Percentiles rank a stretch among this genome's conserved stretches.
Evolutionary conservation across 1,140 invertebrate genomes (phyloP).

Genomic region (Stegodyphus mimosarum): DNA sequence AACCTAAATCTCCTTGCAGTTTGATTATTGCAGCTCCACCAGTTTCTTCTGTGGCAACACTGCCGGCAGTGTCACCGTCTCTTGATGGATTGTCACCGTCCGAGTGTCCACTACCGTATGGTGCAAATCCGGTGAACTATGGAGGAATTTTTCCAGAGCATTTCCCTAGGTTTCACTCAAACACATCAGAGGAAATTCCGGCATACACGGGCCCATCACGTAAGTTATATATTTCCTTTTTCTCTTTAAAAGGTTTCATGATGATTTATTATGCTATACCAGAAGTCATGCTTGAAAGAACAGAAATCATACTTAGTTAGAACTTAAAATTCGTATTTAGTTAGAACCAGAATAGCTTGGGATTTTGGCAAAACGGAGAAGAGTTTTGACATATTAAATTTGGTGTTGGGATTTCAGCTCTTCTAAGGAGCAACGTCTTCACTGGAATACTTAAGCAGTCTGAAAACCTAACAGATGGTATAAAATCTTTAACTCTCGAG

Average conservation of each 20-base stretch:
- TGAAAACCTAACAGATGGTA: no score
- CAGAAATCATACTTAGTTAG: no score
- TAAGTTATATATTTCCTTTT: neutral
- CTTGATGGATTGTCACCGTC: neutral
- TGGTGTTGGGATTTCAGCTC: no score
- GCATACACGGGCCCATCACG: neutral
- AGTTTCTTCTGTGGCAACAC: neutral
- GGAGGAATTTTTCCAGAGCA: constrained; percentile 13
- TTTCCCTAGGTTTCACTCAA: constrained; percentile 12
- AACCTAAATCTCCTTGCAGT: constrained; percentile 47
- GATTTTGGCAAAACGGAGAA: no score
- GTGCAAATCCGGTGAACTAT: neutral
- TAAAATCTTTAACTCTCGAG: no score
- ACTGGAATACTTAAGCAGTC: no score
- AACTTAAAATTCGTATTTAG: no score
- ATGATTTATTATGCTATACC: no score
- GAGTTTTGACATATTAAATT: no score
- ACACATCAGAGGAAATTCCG: constrained; percentile 12
- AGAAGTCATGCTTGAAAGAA: no score
- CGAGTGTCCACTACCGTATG: neutral
- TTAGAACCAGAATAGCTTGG: no score
- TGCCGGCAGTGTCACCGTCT: neutral
- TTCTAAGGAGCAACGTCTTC: no score
- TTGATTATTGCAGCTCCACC: constrained; percentile 3
- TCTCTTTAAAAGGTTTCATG: neutral